phyloP scores from a whole-genome alignment of 2,888 invertebrate species.

The Neoascia interrupta region DNA sequence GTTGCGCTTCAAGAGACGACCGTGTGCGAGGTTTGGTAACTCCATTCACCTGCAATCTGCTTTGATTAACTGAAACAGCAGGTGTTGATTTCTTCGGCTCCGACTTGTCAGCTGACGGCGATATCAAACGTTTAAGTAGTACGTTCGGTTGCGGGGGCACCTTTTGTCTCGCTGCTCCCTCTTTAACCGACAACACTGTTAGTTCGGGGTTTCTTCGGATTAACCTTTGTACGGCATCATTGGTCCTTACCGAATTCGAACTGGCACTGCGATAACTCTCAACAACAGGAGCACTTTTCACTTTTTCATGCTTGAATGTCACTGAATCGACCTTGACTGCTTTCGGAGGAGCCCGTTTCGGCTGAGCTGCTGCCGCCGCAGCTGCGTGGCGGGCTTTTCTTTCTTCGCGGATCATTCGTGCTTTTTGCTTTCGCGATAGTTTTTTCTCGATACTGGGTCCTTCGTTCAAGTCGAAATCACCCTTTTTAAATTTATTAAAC shows the following conservation, averaged over 20 bases:
- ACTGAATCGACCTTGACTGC: neutral
- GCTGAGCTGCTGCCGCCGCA: neutral
- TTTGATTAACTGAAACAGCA: no score
- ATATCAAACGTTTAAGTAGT: neutral
- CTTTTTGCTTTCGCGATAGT: neutral
- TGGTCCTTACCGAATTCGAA: neutral
- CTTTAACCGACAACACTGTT: constrained; percentile 22
- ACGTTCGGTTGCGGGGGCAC: neutral
- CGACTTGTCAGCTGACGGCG: no score
- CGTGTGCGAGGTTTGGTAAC: neutral
- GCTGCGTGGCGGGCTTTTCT: neutral
- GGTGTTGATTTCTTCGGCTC: neutral
- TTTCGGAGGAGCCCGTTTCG: neutral
- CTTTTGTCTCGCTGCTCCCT: neutral
- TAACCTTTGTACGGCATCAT: constrained; percentile 1
- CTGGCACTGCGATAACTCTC: no score
- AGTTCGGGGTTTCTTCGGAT: constrained; percentile 17
- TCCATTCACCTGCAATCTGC: neutral
- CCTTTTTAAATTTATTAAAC: constrained; percentile 29
- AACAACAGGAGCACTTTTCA: no score
- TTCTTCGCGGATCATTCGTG: neutral
- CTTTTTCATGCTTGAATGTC: neutral
- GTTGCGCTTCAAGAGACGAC: constrained; percentile 3
- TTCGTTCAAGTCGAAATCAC: constrained; percentile 20
- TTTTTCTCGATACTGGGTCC: neutral